phyloP scores from a whole-genome alignment of 1,140 invertebrate species.

The Drosophila melanogaster region DNA sequence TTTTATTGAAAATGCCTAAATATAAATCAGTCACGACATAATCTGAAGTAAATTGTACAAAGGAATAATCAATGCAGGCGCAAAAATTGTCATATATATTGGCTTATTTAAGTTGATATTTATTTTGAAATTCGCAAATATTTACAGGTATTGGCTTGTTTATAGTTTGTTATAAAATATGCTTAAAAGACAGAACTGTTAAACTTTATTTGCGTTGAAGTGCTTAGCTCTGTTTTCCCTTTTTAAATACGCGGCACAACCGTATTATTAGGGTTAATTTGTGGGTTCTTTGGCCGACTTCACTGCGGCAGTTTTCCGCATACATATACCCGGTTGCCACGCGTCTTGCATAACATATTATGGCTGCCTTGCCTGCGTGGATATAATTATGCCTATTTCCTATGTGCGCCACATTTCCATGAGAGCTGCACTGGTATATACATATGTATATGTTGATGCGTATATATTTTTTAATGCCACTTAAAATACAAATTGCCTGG shows the following conservation, averaged over 20 bases:
- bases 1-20: too few relatives aligned
- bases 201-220: too few relatives aligned
- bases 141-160: too few relatives aligned
- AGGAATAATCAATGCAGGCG: too few relatives aligned
- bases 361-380: slow-evolving; percentile 10
- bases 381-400: slow-evolving; percentile 44
- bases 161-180: too few relatives aligned
- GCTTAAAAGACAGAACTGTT: too few relatives aligned
- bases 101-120: background rate
- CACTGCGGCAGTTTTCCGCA: background rate
- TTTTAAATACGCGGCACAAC: background rate
- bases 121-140: background rate
- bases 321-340: slow-evolving; percentile 2
- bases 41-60: background rate
- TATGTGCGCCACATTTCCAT: slow-evolving; percentile 30
- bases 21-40: background rate
- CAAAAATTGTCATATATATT: background rate
- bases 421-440: background rate
- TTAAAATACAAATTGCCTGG: slow-evolving; percentile 61
- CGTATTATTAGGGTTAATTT: slow-evolving; percentile 3
- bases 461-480: slow-evolving; percentile 57
- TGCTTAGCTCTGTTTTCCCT: background rate
- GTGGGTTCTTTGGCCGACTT: slow-evolving; percentile 1
- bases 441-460: slow-evolving; percentile 30
- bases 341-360: slow-evolving; percentile 32